A percentile compares a stretch with the other conserved stretches of the same genome.
These are phyloP conservation scores for Triplophysa yarkandensis DNA, from an alignment of 2,797 vertebrate species.

Conservation along the genomic window DNA sequence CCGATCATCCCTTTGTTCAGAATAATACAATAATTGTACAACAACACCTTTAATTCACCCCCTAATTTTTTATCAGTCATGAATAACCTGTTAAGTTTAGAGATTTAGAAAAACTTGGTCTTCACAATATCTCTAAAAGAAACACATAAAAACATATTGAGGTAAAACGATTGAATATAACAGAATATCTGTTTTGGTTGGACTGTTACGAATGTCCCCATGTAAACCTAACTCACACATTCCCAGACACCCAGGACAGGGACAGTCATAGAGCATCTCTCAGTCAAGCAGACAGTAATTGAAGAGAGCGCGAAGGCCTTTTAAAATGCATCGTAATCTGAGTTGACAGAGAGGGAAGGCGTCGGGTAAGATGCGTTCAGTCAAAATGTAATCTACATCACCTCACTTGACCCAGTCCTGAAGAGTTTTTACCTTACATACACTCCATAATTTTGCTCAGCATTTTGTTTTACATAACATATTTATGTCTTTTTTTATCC, in stretches of 20 bases:
- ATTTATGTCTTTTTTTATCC: too few species aligned
- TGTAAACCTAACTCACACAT: constrained; percentile 1
- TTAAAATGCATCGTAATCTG: constrained; percentile 36
- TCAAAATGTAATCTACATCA: constrained; percentile 31
- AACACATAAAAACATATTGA: too few species aligned
- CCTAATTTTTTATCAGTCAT: too few species aligned
- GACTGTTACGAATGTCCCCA: neutral
- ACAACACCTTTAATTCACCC: too few species aligned
- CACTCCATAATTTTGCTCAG: too few species aligned
- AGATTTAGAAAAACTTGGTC: neutral
- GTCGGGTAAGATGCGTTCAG: constrained; percentile 13
- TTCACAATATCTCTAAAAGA: too few species aligned
- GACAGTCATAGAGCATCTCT: constrained; percentile 14
- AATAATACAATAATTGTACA: too few species aligned
- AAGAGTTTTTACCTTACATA: constrained; percentile 22
- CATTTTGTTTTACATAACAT: too few species aligned
- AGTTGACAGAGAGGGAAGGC: constrained; percentile 35
- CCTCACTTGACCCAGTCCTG: constrained; percentile 17
- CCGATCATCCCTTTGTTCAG: neutral
- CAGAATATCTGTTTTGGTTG: neutral
- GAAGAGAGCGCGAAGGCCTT: constrained; percentile 31
- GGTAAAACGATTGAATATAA: too few species aligned
- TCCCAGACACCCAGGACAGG: constrained; percentile 7
- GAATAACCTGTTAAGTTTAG: too few species aligned
- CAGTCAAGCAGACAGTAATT: constrained; percentile 29